Percentiles rank a stretch among this genome's conserved stretches.
Conservation (phyloP, 2,797 vertebrate species). For the Gastrophryne carolinensis region DNA sequence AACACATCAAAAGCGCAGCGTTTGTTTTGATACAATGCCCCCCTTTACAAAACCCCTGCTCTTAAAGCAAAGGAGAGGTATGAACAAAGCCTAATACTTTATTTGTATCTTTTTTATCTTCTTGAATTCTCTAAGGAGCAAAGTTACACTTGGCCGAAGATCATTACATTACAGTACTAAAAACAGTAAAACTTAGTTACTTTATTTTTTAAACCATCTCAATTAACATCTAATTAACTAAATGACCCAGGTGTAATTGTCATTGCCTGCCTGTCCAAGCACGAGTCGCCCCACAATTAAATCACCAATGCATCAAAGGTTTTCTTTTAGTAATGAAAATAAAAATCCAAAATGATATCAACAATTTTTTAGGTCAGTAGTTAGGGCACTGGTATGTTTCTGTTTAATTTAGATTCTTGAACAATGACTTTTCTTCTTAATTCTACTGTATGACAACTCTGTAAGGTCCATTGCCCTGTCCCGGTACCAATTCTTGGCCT, state of each 20-base stretch:
- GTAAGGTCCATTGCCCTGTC: too few relatives aligned
- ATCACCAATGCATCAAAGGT: neutral
- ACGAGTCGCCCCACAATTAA: neutral
- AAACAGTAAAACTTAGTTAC: conserved; percentile 24
- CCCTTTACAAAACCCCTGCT: too few relatives aligned
- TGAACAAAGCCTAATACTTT: too few relatives aligned
- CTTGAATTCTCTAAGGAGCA: conserved; percentile 6
- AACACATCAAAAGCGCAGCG: too few relatives aligned
- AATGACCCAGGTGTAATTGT: conserved; percentile 37
- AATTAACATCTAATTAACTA: conserved; percentile 50
- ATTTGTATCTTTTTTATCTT: neutral
- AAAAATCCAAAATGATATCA: neutral
- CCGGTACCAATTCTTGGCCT: too few relatives aligned
- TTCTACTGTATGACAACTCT: neutral
- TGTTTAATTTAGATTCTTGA: neutral
- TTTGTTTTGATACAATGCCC: too few relatives aligned
- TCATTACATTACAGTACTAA: conserved; percentile 32
- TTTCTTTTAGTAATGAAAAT: neutral
- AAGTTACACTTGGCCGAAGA: conserved; percentile 14
- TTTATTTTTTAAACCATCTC: conserved; percentile 33
- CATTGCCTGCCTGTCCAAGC: conserved; percentile 27
- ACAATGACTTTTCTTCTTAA: neutral
- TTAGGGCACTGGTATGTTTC: neutral
- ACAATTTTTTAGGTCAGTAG: neutral
- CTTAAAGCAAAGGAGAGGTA: too few relatives aligned